These are phyloP conservation scores for Malurus splendens DNA, from an alignment of 2,797 vertebrate genomes.

Conservation along the genomic window DNA sequence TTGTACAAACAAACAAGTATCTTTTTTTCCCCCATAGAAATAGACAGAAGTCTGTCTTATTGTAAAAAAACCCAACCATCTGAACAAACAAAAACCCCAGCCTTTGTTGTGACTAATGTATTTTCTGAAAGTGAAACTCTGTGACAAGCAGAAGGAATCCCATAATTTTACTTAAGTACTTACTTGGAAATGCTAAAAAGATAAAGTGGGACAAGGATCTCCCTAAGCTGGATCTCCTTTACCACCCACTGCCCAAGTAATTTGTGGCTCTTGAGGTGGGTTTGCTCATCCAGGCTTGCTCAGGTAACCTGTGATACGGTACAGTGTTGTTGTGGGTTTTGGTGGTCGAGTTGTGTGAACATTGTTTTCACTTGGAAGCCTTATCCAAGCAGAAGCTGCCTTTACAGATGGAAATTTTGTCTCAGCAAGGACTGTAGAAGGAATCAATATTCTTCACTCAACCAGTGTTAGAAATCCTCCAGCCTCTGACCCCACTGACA, in stretches of 20 bases:
- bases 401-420: not conserved
- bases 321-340: not conserved
- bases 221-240: not conserved
- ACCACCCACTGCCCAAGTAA: too few species aligned
- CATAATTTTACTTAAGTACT: not conserved
- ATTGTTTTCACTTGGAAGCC: not conserved
- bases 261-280: not conserved
- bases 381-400: not conserved
- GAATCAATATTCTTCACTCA: not conserved
- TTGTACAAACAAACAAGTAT: not conserved
- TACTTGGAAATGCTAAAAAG: not conserved
- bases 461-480: not conserved
- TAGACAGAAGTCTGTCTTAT: not conserved
- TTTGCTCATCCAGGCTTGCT: not conserved
- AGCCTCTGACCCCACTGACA: not conserved
- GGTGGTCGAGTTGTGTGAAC: not conserved
- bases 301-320: not conserved
- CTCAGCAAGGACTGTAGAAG: not conserved
- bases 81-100: not conserved
- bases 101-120: not conserved
- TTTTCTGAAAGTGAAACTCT: not conserved
- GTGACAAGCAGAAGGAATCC: not conserved
- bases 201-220: not conserved
- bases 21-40: not conserved
- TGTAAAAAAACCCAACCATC: not conserved